phyloP scores from a whole-genome alignment of 2,888 invertebrate genomes.

The Amphipyra berbera region DNA sequence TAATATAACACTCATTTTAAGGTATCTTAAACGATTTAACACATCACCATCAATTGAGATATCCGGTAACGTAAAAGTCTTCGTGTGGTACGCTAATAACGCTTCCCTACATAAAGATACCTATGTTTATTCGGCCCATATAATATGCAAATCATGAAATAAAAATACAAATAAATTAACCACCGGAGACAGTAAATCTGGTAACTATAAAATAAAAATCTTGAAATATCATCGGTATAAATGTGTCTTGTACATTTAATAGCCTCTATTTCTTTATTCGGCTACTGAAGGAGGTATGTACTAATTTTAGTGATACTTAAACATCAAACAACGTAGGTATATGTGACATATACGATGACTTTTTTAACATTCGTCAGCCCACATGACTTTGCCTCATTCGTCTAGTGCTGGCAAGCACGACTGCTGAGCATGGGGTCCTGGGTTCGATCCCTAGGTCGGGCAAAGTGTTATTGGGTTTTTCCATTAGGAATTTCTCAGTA shows the following conservation, averaged over 20 bases:
- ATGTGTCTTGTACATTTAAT: slow-evolving; percentile 79
- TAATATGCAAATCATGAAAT: slow-evolving; percentile 74
- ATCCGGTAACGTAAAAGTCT: slow-evolving; percentile 11
- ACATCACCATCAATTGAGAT: slow-evolving; percentile 19
- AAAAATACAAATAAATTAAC: slow-evolving; percentile 74
- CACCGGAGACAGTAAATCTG: slow-evolving; percentile 76
- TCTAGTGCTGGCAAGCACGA: too few relatives aligned
- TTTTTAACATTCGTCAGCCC: slow-evolving; percentile 53
- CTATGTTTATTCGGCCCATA: slow-evolving; percentile 62
- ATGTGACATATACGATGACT: slow-evolving; percentile 58
- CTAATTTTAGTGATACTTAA: slow-evolving; percentile 60
- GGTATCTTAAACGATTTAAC: slow-evolving; percentile 7
- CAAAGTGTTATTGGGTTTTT: too few relatives aligned
- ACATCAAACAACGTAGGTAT: slow-evolving; percentile 53
- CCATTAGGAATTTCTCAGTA: too few relatives aligned
- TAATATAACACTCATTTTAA: not conserved
- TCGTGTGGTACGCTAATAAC: slow-evolving; percentile 17
- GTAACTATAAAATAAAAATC: slow-evolving; percentile 77
- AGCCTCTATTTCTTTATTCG: slow-evolving; percentile 77
- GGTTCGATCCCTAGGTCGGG: too few relatives aligned
- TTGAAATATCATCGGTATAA: slow-evolving; percentile 79
- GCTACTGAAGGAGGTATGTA: slow-evolving; percentile 80
- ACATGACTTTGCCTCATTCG: too few relatives aligned
- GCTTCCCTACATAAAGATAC: slow-evolving; percentile 20
- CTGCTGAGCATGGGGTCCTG: too few relatives aligned